phyloP scores from a whole-genome alignment of 2,113 vertebrate genomes.

The Myotis yumanensis region DNA sequence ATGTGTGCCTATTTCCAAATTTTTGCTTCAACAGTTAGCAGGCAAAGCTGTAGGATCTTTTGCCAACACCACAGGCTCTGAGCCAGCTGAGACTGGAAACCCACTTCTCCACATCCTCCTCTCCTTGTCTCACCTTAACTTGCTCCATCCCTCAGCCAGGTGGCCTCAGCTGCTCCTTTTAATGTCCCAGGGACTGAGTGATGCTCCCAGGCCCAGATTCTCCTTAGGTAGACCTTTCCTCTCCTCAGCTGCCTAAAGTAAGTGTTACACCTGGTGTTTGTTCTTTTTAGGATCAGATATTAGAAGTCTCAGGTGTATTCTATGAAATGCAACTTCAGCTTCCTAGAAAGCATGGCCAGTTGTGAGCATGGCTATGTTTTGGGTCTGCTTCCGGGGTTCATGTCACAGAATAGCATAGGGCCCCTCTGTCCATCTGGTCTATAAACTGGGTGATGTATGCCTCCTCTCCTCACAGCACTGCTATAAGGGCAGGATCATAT shows the following conservation, averaged over 20 bases:
- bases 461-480: neutral
- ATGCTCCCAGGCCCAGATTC: neutral
- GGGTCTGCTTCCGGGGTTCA: neutral
- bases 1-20: neutral
- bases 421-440: rapidly evolving
- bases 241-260: neutral
- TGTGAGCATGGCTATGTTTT: neutral
- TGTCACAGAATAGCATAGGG: neutral
- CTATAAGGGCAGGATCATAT: rapidly evolving
- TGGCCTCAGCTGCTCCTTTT: neutral
- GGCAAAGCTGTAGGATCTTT: neutral
- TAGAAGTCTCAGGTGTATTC: neutral
- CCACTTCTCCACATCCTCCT: neutral
- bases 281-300: neutral
- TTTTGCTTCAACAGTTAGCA: neutral
- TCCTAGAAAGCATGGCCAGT: neutral
- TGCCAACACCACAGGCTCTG: neutral
- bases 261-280: neutral
- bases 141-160: neutral
- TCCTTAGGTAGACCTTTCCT: neutral
- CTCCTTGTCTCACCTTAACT: too few species aligned
- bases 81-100: rapidly evolving
- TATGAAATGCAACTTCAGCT: neutral
- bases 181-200: neutral
- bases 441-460: rapidly evolving